Conservation (phyloP, 2,888 invertebrate genomes). For the Andrena fulva region DNA sequence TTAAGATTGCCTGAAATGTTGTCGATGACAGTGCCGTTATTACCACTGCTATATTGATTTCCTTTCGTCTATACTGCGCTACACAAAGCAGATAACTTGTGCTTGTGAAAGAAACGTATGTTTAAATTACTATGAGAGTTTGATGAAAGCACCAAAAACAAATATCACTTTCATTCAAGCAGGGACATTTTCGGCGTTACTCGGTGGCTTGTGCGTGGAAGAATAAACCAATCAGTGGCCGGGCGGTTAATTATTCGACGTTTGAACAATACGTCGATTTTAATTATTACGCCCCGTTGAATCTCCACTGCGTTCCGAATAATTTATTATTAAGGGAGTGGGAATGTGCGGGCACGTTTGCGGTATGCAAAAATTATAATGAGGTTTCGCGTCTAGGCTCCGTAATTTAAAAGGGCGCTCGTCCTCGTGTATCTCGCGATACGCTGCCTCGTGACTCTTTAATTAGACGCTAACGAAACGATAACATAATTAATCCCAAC, state of each 20-base stretch:
- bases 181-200: no score
- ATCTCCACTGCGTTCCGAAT: slow-evolving; percentile 8
- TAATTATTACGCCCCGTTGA: slow-evolving; percentile 10
- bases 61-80: no score
- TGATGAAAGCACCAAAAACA: no score
- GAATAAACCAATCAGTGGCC: slow-evolving; percentile 32
- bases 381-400: background rate
- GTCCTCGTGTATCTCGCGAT: background rate
- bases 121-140: no score
- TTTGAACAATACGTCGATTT: slow-evolving; percentile 39
- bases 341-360: background rate
- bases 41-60: no score
- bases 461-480: slow-evolving; percentile 37
- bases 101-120: no score
- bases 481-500: slow-evolving; percentile 34
- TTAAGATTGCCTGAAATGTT: no score
- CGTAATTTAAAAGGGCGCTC: slow-evolving; percentile 13
- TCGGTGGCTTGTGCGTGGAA: background rate
- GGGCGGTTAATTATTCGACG: slow-evolving; percentile 37
- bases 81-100: no score
- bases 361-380: slow-evolving; percentile 35
- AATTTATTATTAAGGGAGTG: background rate
- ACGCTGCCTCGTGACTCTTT: background rate
- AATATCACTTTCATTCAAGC: no score
- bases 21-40: no score